Evolutionary conservation across 64 coral and sea anemone genomes (phyloP), one percentile per base, ranked within the genome.

Genomic region (Pachyseris speciosa): DNA sequence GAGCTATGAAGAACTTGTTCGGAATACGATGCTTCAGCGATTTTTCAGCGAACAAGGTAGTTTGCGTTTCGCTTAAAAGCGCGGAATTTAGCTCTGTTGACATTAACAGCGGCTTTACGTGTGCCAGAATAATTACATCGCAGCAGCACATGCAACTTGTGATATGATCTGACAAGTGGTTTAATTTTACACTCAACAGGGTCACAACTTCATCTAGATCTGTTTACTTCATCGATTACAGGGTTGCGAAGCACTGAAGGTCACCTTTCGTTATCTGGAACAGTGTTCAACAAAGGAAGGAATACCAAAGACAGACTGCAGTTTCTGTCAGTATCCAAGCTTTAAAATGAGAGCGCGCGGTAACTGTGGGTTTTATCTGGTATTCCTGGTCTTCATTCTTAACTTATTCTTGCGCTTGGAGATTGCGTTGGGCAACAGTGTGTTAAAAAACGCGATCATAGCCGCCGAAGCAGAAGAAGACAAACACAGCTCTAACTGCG

Each of bases 101-200:
- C 34, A 25, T 25, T 81, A 26, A 20, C 2, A 24, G 55, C 13
- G 20, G 10, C 17, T 63, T 81, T 24, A n/a, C 20, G 77, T 40
- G 53, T 16, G 52, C 30, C 2, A 24, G 9, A 37, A 38, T 41
- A 40, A 42, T 37, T 40, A 12, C 53, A 44, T 37, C 77, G 7
- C 22, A 26, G 73, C 22, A 22, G 22, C 30, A 24, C 70, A 59
- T 58, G 64, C 28, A n/a, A 39, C 29, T 61, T 61, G 77, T 81
- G 77, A 61, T 40, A 81, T 61, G 48, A 81, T 81, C 53, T 81
- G 53, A 81, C 77, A 61, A 81, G 63, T 81, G 53, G 77, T 61
- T 61, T 81, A 60, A 81, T 81, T 71, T 81, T 81, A 58, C 77
- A 81, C 60, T 81, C 77, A 81, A 60, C 77, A 81, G 77, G 34